Evolutionary conservation across 1,140 invertebrate species (phyloP).

Genomic region (Trichogramma pretiosum): DNA sequence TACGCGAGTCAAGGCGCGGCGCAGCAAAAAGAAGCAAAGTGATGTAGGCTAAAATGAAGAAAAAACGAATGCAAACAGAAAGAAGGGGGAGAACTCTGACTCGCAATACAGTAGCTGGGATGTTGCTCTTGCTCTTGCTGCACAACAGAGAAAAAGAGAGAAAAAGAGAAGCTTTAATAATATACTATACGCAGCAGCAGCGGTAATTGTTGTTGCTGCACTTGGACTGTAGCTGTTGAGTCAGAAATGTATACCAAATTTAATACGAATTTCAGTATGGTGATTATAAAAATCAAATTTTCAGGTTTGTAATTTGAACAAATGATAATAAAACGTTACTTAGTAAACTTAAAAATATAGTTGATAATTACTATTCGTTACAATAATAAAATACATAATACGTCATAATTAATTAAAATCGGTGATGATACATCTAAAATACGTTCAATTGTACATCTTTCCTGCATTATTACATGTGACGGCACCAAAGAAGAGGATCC

Average conservation of each 20-base stretch:
- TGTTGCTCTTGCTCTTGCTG: background rate
- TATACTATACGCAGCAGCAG: constrained; percentile 7
- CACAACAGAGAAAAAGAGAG: background rate
- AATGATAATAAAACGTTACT: background rate
- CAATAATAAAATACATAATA: no score
- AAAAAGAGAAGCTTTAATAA: constrained; percentile 22
- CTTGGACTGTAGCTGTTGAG: no score
- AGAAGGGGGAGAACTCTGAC: background rate
- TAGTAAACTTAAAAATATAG: background rate
- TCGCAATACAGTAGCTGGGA: constrained; percentile 24
- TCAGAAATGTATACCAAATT: background rate
- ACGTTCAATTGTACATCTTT: no score
- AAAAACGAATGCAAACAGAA: constrained; percentile 1
- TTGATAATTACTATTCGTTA: no score
- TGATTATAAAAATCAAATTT: background rate
- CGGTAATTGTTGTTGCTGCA: no score
- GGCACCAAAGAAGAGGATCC: no score
- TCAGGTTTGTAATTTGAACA: background rate
- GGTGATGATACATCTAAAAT: no score
- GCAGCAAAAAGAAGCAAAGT: constrained; percentile 9
- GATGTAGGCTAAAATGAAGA: constrained; percentile 8
- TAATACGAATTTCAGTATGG: background rate
- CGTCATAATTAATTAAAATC: no score
- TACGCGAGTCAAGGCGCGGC: constrained; percentile 8
- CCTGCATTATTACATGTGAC: no score